Base-by-base conservation (phyloP, 2,113 vertebrate genomes). In the Lanius collurio region DNA sequence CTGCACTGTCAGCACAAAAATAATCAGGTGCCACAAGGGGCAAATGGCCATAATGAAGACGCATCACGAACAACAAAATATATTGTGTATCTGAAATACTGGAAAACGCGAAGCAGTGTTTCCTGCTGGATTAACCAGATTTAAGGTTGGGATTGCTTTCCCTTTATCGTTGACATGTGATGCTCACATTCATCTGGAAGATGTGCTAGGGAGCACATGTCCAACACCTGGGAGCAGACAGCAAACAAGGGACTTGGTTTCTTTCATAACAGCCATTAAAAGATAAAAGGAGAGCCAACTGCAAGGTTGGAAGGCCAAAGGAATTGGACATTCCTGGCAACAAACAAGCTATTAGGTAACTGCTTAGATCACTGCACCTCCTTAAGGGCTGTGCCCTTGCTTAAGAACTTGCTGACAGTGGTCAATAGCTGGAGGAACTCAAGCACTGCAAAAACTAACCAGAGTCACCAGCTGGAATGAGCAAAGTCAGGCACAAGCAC, bases 31-130 rank as follows among this genome's bases (percentile, higher is more conserved):
- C 74, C 21, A 26, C 19, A 78, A 39, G 76, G n/a, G 42, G 16
- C 37, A 30, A 73, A 53, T 1, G 7, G 39, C 37, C 46, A 74
- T 31, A 14, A 13, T 0, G 2, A 76, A 89, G 37, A 37, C 15
- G 20, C 28, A 69, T 30, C 55, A 27, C 0, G 1, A 84, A 70
- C n/a, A 69, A 20, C 55, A 62, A 83, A 80, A 69, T 4, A 21
- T 0, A 53, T 6, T 1, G 0, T n/a, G 2, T 15, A 52, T 15
- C 44, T 88, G 42, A 55, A 91, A 82, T 13, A 64, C 1, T 26
- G 14, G 46, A 64, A 89, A 89, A 67, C 1, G 4, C 22, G 46
- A 2, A 79, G 56, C 69, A 47, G 2, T 8, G 19, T 41, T 56
- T 75, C 41, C 77, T 41, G 18, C 13, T 52, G 9, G n/a, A 42